Conservation (phyloP, 35 echinoderm and acorn worm genomes). For the Strongylocentrotus purpuratus region DNA sequence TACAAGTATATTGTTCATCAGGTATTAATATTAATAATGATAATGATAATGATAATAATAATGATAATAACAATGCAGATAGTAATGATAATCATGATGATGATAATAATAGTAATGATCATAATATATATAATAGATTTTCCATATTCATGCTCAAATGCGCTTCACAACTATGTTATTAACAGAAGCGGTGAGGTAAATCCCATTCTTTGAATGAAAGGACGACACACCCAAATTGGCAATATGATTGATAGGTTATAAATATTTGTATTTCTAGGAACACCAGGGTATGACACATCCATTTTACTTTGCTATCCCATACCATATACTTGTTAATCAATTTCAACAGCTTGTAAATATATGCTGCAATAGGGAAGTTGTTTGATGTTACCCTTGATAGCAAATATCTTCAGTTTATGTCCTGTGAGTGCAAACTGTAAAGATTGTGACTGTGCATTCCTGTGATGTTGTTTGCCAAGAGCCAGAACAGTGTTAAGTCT, state of each 20-base stretch:
- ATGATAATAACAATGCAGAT: too few species aligned
- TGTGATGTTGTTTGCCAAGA: neutral
- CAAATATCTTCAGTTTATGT: neutral
- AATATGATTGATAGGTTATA: neutral
- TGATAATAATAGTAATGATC: too few species aligned
- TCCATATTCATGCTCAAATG: too few species aligned
- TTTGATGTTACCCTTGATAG: neutral
- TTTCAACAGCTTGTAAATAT: neutral
- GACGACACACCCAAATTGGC: neutral
- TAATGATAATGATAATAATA: too few species aligned
- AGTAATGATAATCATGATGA: too few species aligned
- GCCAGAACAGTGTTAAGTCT: too few species aligned
- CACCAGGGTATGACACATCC: neutral
- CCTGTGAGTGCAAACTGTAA: neutral
- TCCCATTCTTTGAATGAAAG: neutral
- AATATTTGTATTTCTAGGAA: slow-evolving; percentile 5
- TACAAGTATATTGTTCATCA: too few species aligned
- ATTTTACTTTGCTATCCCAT: neutral
- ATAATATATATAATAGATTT: too few species aligned
- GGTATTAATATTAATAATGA: too few species aligned
- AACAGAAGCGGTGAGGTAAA: too few species aligned
- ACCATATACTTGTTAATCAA: neutral
- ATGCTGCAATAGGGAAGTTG: neutral
- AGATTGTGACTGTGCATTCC: neutral
- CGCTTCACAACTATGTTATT: too few species aligned